Evolutionary conservation across 2,888 invertebrate genomes (phyloP).

Genomic region (Orthonychiurus folsomi): DNA sequence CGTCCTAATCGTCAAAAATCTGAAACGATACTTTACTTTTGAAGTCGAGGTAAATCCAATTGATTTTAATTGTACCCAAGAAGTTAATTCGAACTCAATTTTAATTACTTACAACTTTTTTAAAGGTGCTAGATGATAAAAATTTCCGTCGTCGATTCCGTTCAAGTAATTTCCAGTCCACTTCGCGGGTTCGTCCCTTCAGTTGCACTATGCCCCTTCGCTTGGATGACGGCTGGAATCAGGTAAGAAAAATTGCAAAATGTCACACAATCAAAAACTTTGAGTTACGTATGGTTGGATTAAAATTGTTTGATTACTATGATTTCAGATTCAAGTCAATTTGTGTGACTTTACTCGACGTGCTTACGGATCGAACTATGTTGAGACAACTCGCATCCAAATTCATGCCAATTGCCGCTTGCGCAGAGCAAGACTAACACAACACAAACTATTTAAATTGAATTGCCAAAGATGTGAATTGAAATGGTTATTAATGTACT

Average conservation of each 20-base stretch:
- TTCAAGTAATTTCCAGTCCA: constrained; percentile 56
- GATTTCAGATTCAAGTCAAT: constrained; percentile 54
- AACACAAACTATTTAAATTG: constrained; percentile 10
- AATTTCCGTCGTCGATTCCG: constrained; percentile 53
- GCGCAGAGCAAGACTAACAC: constrained; percentile 48
- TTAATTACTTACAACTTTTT: background rate
- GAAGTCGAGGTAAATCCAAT: constrained; percentile 51
- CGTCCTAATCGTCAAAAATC: constrained; percentile 56
- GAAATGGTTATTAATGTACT: background rate
- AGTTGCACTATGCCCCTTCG: constrained; percentile 59
- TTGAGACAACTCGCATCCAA: constrained; percentile 54
- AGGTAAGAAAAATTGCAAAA: constrained; percentile 41
- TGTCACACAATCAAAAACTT: background rate
- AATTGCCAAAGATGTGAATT: background rate
- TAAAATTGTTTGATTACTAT: background rate
- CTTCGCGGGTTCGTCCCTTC: constrained; percentile 56
- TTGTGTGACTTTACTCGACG: constrained; percentile 54
- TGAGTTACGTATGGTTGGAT: background rate
- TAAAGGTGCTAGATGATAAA: constrained; percentile 54
- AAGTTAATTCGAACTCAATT: background rate
- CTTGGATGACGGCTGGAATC: constrained; percentile 56
- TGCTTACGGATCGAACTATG: constrained; percentile 56
- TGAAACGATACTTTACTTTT: constrained; percentile 57
- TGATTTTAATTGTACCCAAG: background rate
- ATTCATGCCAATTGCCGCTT: constrained; percentile 58